phyloP scores from a whole-genome alignment of 1,140 invertebrate genomes.

The Solen grandis region DNA sequence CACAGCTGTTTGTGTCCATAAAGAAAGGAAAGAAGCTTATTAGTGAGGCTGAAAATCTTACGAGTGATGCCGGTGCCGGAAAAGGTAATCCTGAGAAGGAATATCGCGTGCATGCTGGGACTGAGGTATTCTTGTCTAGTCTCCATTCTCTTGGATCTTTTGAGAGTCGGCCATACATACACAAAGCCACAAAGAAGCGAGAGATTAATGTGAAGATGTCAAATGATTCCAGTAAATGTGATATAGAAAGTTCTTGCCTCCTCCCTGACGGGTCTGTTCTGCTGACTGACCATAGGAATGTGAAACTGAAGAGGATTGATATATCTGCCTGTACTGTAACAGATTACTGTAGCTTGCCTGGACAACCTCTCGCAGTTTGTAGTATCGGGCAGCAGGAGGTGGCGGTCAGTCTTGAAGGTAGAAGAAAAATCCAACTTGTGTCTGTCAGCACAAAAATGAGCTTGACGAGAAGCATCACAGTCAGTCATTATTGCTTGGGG shows the following conservation, averaged over 20 bases:
- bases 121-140: no score
- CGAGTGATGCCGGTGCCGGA: no score
- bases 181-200: not conserved
- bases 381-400: constrained; percentile 6
- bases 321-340: not conserved
- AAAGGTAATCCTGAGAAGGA: no score
- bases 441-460: constrained; percentile 6
- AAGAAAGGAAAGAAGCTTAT: no score
- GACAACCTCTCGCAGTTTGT: not conserved
- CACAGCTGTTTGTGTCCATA: no score
- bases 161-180: no score
- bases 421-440: constrained; percentile 3
- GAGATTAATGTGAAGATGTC: constrained; percentile 18
- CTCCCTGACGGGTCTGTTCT: not conserved
- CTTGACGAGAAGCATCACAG: not conserved
- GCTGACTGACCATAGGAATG: not conserved
- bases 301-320: constrained; percentile 7
- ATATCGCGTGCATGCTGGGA: no score
- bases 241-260: no score
- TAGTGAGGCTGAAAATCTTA: no score
- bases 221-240: not conserved
- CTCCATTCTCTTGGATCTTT: no score
- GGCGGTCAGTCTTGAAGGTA: not conserved
- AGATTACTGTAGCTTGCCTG: not conserved
- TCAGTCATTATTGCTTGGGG: constrained; percentile 11